Evolutionary conservation across 2,888 invertebrate genomes (phyloP).

Genomic region (Acleris sparsana): DNA sequence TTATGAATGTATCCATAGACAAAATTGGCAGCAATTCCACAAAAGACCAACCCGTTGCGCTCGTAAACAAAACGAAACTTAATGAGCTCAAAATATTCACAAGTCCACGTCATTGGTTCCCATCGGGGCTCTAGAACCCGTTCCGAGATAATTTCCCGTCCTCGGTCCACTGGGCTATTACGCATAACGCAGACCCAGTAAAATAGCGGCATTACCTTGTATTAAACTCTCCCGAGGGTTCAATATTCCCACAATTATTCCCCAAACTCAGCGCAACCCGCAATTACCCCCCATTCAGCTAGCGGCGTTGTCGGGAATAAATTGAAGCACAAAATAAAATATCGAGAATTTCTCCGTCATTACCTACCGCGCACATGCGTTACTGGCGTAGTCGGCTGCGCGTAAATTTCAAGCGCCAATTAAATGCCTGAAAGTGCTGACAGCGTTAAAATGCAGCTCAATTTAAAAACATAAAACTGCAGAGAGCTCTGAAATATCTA

Average conservation of each 20-base stretch:
- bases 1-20: too few relatives aligned
- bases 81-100: slow-evolving; percentile 73
- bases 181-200: slow-evolving; percentile 68
- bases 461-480: slow-evolving; percentile 51
- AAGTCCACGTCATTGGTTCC: slow-evolving; percentile 78
- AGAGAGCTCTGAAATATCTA: slow-evolving; percentile 44
- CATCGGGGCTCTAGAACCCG: slow-evolving; percentile 77
- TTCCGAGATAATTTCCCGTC: slow-evolving; percentile 78
- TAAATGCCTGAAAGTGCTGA: slow-evolving; percentile 49
- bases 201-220: slow-evolving; percentile 72
- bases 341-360: slow-evolving; percentile 57
- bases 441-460: slow-evolving; percentile 53
- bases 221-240: slow-evolving; percentile 79
- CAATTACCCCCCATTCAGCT: slow-evolving; percentile 80
- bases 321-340: slow-evolving; percentile 77
- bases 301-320: slow-evolving; percentile 68
- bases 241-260: slow-evolving; percentile 80
- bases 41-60: slow-evolving; percentile 52
- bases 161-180: slow-evolving; percentile 70
- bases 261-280: slow-evolving; percentile 72
- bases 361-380: slow-evolving; percentile 28
- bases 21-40: neutral
- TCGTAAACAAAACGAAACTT: slow-evolving; percentile 73
- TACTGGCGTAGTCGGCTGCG: slow-evolving; percentile 34
- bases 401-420: slow-evolving; percentile 56